These are phyloP conservation scores for Lamprotornis superbus DNA, from an alignment of 2,113 vertebrate species.

Conservation along the genomic window DNA sequence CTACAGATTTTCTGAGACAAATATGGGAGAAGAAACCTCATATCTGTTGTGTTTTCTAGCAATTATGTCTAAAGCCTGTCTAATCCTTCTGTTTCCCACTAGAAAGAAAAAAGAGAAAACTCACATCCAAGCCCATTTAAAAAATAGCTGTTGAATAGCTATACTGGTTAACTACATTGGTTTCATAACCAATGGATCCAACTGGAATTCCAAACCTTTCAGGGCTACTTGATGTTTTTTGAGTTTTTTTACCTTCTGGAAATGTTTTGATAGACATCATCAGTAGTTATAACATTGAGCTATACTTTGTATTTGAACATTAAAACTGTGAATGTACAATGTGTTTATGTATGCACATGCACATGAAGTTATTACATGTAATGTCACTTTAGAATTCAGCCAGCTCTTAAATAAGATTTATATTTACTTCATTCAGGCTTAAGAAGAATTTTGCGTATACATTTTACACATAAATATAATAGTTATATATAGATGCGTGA, in stretches of 20 bases:
- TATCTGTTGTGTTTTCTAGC: constrained; percentile 66
- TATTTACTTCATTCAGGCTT: neutral
- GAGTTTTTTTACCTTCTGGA: neutral
- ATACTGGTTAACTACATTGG: constrained; percentile 19
- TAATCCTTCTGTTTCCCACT: constrained; percentile 77
- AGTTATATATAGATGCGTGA: rapidly evolving
- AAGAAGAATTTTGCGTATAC: neutral
- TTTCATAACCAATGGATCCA: neutral
- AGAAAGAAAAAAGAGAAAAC: constrained; percentile 22
- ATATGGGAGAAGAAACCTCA: constrained; percentile 73
- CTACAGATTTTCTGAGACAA: constrained; percentile 72
- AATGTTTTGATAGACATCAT: neutral
- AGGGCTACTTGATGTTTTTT: neutral
- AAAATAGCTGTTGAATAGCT: neutral
- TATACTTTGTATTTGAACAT: neutral
- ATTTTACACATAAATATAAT: neutral
- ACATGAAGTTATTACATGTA: neutral
- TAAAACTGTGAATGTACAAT: neutral
- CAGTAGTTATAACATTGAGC: neutral
- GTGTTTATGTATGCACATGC: neutral
- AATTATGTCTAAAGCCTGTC: constrained; percentile 76
- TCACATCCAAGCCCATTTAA: neutral
- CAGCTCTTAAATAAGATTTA: neutral
- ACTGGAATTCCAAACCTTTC: neutral
- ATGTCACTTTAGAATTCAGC: neutral